Percentiles rank a stretch among this genome's conserved stretches.
These are phyloP conservation scores for Pelusios castaneus DNA, from an alignment of 2,113 vertebrate genomes.

Conservation along the genomic window DNA sequence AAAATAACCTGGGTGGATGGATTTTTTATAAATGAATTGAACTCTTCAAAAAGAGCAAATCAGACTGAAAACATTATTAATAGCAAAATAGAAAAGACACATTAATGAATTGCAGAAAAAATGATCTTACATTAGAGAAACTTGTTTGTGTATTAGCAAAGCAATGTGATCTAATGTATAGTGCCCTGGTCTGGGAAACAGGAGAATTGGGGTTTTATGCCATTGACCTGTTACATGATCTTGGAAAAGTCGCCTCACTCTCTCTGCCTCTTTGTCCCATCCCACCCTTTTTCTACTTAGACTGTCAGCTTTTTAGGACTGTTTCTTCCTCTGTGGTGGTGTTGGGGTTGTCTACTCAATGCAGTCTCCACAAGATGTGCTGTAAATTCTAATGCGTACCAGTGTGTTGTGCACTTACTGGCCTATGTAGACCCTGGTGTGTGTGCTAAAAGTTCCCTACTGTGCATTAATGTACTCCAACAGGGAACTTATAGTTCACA, in stretches of 20 bases:
- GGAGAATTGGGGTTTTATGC: background rate
- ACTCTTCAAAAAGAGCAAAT: background rate
- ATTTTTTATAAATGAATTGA: background rate
- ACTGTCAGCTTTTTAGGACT: background rate
- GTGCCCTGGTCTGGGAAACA: background rate
- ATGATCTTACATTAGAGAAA: background rate
- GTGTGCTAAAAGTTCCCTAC: too few species aligned
- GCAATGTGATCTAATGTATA: background rate
- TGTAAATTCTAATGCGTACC: too few species aligned
- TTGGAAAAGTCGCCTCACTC: background rate
- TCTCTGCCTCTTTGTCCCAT: background rate
- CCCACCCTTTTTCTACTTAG: background rate
- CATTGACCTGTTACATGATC: accelerated
- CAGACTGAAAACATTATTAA: background rate
- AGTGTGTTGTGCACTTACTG: too few species aligned
- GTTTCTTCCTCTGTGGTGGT: background rate
- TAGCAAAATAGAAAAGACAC: background rate
- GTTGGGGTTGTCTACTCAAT: too few species aligned
- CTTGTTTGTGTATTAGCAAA: background rate
- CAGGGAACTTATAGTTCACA: too few species aligned
- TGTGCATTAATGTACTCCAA: too few species aligned
- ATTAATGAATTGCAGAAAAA: background rate
- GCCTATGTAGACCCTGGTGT: too few species aligned
- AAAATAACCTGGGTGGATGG: background rate
- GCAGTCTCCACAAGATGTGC: too few species aligned